These are phyloP conservation scores for Stegophylla sp. DNA, from an alignment of 2,888 invertebrate species.

Conservation along the genomic window DNA sequence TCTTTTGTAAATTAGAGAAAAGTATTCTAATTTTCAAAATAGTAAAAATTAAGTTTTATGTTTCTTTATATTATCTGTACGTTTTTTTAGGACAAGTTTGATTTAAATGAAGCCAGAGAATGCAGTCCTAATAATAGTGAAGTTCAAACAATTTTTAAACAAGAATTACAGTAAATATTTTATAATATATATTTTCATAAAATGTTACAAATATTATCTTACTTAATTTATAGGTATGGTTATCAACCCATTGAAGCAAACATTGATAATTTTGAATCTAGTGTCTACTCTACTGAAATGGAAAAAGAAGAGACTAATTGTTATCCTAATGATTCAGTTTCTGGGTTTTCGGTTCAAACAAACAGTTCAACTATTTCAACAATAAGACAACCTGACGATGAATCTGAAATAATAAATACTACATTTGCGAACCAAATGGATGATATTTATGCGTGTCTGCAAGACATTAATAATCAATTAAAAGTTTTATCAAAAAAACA, in stretches of 20 bases:
- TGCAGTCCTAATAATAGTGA: slow-evolving; percentile 33
- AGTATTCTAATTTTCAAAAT: no score
- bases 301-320: slow-evolving; percentile 12
- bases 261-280: neutral
- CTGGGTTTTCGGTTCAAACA: no score
- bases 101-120: neutral
- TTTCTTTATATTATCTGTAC: neutral
- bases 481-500: slow-evolving; percentile 19
- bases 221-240: neutral
- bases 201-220: neutral
- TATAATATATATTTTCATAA: neutral
- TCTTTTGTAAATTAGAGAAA: no score
- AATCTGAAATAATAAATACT: neutral
- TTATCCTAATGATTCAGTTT: neutral
- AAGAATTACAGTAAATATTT: slow-evolving; percentile 30
- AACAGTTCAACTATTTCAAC: slow-evolving; percentile 1
- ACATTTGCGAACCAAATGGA: neutral
- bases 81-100: slow-evolving; percentile 13
- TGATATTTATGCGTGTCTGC: neutral
- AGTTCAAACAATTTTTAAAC: slow-evolving; percentile 12
- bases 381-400: neutral
- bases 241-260: neutral
- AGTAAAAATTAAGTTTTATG: neutral
- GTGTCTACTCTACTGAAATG: slow-evolving; percentile 1
- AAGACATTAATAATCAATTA: slow-evolving; percentile 17